Conservation (phyloP, 2,113 vertebrate genomes). For the Labeo catla region DNA sequence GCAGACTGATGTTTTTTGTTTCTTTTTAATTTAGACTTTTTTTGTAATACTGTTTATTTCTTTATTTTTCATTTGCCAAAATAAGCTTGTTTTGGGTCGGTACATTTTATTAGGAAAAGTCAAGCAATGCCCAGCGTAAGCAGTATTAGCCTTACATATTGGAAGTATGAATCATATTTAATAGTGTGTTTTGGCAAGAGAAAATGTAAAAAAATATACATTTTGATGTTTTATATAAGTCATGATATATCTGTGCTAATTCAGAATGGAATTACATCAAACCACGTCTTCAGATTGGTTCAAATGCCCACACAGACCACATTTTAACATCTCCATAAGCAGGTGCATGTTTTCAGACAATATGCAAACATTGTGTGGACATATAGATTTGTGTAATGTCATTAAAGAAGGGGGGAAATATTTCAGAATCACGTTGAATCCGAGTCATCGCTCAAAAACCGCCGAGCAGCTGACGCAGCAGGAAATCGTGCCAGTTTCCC, state of each 20-base stretch:
- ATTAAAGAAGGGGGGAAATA: not conserved
- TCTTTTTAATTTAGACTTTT: constrained; percentile 65
- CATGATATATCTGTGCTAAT: not conserved
- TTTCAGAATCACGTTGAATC: constrained; percentile 59
- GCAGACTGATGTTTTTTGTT: constrained; percentile 51
- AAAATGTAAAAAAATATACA: not conserved
- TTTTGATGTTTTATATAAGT: not conserved
- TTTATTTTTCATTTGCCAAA: constrained; percentile 18
- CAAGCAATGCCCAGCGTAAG: constrained; percentile 1
- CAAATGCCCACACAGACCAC: not conserved
- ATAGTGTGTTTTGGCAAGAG: not conserved
- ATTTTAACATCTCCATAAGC: not conserved
- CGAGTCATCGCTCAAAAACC: constrained; percentile 54
- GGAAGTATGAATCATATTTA: constrained; percentile 26
- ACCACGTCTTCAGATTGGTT: not conserved
- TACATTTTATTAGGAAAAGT: constrained; percentile 31
- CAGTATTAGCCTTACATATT: not conserved
- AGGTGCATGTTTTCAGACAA: constrained; percentile 27
- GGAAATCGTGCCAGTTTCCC: constrained; percentile 69
- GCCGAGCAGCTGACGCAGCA: constrained; percentile 38
- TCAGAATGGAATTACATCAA: not conserved
- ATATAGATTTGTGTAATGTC: not conserved
- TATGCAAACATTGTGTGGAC: not conserved
- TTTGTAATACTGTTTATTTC: constrained; percentile 45
- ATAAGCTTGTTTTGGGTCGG: constrained; percentile 5